Evolutionary conservation across 2,113 vertebrate genomes (phyloP).

Genomic region (Forbesichthys agassizii): DNA sequence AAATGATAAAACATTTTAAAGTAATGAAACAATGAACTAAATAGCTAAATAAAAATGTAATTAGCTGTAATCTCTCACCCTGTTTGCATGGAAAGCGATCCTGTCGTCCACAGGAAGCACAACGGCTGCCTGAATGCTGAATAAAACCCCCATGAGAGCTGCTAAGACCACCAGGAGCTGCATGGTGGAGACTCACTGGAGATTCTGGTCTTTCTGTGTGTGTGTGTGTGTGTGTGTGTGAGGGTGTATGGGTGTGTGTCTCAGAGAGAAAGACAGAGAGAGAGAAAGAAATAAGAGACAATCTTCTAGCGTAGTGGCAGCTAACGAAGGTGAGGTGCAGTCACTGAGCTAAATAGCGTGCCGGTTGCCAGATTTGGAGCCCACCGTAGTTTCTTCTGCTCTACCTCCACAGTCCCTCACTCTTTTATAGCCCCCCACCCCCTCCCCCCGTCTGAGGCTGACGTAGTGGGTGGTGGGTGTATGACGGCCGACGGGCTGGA

Average conservation of each 20-base stretch:
- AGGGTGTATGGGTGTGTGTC: constrained; percentile 13
- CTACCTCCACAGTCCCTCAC: constrained; percentile 68
- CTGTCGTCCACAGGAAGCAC: constrained; percentile 83
- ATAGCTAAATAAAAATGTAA: neutral
- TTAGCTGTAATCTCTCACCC: constrained; percentile 77
- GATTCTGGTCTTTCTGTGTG: constrained; percentile 20
- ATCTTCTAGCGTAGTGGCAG: constrained; percentile 23
- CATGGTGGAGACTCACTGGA: constrained; percentile 70
- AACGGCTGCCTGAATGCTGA: constrained; percentile 78
- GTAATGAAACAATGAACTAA: neutral
- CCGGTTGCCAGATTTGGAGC: constrained; percentile 47
- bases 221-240: constrained; percentile 9
- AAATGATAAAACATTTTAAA: too few relatives aligned
- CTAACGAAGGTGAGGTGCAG: constrained; percentile 34
- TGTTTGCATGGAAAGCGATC: constrained; percentile 68
- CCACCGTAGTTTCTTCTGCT: constrained; percentile 66
- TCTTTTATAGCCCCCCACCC: constrained; percentile 74
- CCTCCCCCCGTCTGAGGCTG: constrained; percentile 59
- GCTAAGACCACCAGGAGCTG: constrained; percentile 79
- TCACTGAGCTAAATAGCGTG: neutral
- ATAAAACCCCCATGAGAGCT: constrained; percentile 81
- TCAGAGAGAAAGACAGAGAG: constrained; percentile 20
- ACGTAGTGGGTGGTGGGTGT: constrained; percentile 75
- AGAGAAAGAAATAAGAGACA: constrained; percentile 13
- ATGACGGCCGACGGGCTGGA: constrained; percentile 18